phyloP scores from a whole-genome alignment of 2,797 vertebrate species.

The Tauraco hartlaubi region DNA sequence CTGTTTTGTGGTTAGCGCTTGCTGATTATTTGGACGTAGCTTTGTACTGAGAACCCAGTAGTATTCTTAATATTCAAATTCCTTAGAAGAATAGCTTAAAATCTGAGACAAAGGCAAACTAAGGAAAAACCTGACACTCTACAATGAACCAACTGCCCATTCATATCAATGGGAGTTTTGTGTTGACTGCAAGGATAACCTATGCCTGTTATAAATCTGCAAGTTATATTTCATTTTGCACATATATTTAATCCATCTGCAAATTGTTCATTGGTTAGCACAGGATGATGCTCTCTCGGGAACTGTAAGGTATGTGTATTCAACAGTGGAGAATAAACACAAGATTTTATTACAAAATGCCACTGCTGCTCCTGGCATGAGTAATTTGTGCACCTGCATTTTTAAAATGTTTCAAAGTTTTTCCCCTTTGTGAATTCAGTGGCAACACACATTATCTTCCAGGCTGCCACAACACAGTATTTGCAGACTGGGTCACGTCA shows the following conservation, averaged over 20 bases:
- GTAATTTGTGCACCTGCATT: slow-evolving; percentile 88
- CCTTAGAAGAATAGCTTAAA: not conserved
- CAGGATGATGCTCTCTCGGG: slow-evolving; percentile 68
- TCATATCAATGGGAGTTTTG: slow-evolving; percentile 43
- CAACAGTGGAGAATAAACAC: slow-evolving; percentile 83
- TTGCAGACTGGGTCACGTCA: slow-evolving; percentile 76
- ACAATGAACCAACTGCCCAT: not conserved
- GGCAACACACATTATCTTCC: slow-evolving; percentile 77
- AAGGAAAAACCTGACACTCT: not conserved
- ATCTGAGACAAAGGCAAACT: not conserved
- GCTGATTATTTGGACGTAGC: not conserved
- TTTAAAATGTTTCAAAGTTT: slow-evolving; percentile 86
- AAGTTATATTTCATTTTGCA: slow-evolving; percentile 77
- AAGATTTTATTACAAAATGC: slow-evolving; percentile 85
- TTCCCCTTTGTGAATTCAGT: slow-evolving; percentile 76
- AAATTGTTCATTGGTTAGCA: slow-evolving; percentile 77
- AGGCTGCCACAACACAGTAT: slow-evolving; percentile 76
- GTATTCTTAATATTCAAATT: not conserved
- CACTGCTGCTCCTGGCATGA: slow-evolving; percentile 81
- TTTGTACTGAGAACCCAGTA: not conserved
- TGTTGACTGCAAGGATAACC: slow-evolving; percentile 32
- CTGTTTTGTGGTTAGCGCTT: not conserved
- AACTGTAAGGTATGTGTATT: slow-evolving; percentile 81
- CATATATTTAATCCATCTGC: slow-evolving; percentile 78
- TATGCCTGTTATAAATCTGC: slow-evolving; percentile 52